Evolutionary conservation across 2,888 invertebrate genomes (phyloP).

Genomic region (Noctua janthina): DNA sequence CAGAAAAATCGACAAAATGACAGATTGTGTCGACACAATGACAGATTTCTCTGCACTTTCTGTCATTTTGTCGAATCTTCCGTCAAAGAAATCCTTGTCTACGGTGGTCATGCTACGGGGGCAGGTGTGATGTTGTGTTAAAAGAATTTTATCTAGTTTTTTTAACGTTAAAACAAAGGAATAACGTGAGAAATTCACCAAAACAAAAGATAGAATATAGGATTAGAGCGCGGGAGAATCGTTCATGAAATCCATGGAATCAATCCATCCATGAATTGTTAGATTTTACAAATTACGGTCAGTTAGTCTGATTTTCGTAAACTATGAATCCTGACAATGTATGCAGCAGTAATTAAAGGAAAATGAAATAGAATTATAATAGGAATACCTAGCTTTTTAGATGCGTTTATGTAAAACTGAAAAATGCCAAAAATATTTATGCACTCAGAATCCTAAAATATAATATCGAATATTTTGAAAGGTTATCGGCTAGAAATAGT

Average conservation of each 20-base stretch:
- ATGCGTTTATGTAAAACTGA: background rate
- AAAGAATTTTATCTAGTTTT: background rate
- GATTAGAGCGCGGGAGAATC: background rate
- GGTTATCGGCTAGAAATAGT: background rate
- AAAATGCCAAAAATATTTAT: background rate
- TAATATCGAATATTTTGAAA: background rate
- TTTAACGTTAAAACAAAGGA: background rate
- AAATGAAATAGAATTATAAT: background rate
- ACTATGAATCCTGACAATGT: background rate
- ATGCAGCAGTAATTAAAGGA: background rate
- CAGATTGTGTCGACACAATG: no score
- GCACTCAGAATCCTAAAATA: background rate
- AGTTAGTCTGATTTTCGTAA: background rate
- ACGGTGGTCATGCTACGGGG: no score
- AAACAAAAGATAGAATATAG: background rate
- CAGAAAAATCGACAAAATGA: no score
- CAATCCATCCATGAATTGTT: background rate
- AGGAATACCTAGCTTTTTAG: background rate
- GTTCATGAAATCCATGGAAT: background rate
- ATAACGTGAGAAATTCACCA: background rate
- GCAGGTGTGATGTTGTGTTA: background rate
- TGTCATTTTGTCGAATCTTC: no score
- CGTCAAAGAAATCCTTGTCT: no score
- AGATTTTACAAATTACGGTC: background rate
- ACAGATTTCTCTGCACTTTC: no score